Evolutionary conservation across 2,113 vertebrate genomes (phyloP), one percentile per base, ranked within the genome.

Genomic region (Nibea coibor): DNA sequence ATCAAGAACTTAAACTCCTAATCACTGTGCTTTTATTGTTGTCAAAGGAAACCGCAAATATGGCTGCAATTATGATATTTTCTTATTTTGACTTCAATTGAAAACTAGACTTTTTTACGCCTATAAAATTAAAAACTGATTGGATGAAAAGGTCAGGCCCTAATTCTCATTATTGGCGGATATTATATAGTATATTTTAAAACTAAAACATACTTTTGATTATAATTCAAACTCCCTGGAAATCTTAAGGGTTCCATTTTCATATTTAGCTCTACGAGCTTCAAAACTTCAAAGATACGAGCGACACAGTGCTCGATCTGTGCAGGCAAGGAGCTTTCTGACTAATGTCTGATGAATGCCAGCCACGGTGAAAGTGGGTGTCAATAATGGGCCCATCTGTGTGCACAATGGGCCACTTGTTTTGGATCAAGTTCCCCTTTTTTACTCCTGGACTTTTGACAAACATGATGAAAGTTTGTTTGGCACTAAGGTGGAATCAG

Each of bases 321-420:
- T 88, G 73, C 72, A 65, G 75, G 43, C 69, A 80, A 67, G 59
- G 78, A 75, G 78, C 28, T 61, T 61, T 86, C 85, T 87, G 90
- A 87, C 81, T 90, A 91, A 89, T 80, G 87, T 90, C 76, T 3
- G 66, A 87, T 89, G 91, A 91, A 92, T 88, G 88, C 78, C 61
- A 10, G 10, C 68, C 70, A 67, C 70, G 42, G 84, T 89, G 56
- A 72, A 67, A 81, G 89, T 87, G 89, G 89, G 85, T 85, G 87
- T 92, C 85, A 87, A 71, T 84, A 79, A 83, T 85, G 62, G 85
- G 45, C 63, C 74, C 67, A 62, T 91, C 81, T 88, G 81, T 82
- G 75, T 24, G 63, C 67, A 92, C 88, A 93, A 93, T 87, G 59
- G 80, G 3, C 67, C 48, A 4, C 74, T 91, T 92, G 89, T 92